These are phyloP conservation scores for Pelobates cultripes DNA, from an alignment of 2,797 vertebrate genomes.

Conservation along the genomic window DNA sequence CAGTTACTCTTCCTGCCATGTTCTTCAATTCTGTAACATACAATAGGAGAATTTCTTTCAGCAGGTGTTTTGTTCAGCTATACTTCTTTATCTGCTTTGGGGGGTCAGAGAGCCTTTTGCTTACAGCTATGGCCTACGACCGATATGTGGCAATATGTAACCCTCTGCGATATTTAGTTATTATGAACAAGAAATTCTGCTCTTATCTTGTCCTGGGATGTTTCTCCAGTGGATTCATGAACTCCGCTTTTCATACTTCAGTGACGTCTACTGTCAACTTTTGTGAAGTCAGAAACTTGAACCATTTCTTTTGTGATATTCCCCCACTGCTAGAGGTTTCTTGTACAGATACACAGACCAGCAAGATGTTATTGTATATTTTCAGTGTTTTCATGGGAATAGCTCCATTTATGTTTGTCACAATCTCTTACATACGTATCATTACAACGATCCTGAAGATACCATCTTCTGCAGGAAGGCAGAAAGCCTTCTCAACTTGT, in stretches of 20 bases:
- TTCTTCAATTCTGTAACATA: constrained; percentile 58
- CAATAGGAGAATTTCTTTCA: constrained; percentile 59
- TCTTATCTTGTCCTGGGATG: constrained; percentile 55
- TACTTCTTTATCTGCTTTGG: constrained; percentile 64
- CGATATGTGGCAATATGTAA: constrained; percentile 54
- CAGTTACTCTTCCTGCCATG: constrained; percentile 62
- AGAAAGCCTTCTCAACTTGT: constrained; percentile 61
- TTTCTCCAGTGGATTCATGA: constrained; percentile 57
- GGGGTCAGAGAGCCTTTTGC: constrained; percentile 57
- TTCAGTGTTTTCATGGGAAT: constrained; percentile 55
- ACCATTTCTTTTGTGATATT: constrained; percentile 62
- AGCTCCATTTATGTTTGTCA: constrained; percentile 51
- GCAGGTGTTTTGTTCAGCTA: constrained; percentile 58
- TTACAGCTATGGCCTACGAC: constrained; percentile 62
- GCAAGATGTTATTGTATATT: constrained; percentile 54
- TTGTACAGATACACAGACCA: constrained; percentile 54
- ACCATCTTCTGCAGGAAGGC: constrained; percentile 29
- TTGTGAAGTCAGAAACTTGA: constrained; percentile 49
- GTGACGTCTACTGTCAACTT: constrained; percentile 58
- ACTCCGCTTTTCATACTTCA: constrained; percentile 51
- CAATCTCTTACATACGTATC: constrained; percentile 57
- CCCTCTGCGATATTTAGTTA: constrained; percentile 51
- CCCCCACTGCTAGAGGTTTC: constrained; percentile 59
- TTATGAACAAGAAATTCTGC: constrained; percentile 56
- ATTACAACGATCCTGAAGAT: constrained; percentile 50